Conservation (phyloP, 2,888 invertebrate species). For the Lycophotia porphyrea region DNA sequence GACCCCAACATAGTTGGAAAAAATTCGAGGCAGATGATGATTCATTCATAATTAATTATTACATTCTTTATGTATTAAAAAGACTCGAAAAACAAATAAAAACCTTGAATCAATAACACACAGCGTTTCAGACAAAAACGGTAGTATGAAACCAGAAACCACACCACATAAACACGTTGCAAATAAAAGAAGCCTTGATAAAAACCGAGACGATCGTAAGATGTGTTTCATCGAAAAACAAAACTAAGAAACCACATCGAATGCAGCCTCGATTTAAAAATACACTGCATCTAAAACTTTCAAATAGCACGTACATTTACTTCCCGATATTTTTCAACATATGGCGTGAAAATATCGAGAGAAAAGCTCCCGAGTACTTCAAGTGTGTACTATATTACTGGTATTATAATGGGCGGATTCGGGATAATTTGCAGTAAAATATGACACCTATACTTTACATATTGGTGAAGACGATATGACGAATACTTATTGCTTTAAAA, state of each 20-base stretch:
- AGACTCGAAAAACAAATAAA: background rate
- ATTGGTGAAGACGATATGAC: constrained; percentile 7
- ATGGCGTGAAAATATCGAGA: constrained; percentile 29
- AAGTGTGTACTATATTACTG: constrained; percentile 26
- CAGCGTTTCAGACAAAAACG: background rate
- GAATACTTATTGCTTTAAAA: constrained; percentile 2
- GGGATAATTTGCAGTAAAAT: constrained; percentile 3
- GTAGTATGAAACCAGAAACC: background rate
- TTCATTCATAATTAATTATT: no score
- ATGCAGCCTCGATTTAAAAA: constrained; percentile 10
- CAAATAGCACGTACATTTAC: constrained; percentile 19
- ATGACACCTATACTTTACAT: background rate
- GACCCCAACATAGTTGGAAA: no score
- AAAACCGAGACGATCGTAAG: constrained; percentile 6
- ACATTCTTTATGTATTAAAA: no score
- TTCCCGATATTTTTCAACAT: constrained; percentile 34
- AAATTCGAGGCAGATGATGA: background rate
- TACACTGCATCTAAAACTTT: constrained; percentile 25
- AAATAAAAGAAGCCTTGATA: background rate
- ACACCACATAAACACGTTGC: background rate
- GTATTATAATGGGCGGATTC: constrained; percentile 17
- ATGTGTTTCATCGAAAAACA: constrained; percentile 14
- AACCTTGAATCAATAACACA: background rate
- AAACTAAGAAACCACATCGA: background rate
- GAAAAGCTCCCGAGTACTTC: constrained; percentile 23